Conservation (phyloP, 2,797 vertebrate species). For the Bufotes viridis region DNA sequence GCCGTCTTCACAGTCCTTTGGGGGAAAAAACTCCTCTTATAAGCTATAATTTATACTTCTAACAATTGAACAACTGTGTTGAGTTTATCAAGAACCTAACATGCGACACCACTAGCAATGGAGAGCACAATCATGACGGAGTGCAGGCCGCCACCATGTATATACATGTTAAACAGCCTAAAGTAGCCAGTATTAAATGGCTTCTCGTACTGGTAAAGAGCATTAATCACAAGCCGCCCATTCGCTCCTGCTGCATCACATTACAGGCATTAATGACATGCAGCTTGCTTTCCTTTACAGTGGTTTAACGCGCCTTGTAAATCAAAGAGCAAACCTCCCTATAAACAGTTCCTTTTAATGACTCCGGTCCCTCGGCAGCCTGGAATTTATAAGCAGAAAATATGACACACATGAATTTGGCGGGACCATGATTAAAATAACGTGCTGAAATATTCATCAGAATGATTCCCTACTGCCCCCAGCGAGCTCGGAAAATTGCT, state of each 20-base stretch:
- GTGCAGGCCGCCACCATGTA: neutral
- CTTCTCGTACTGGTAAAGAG: conserved; percentile 72
- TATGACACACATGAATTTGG: conserved; percentile 83
- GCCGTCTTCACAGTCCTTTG: neutral
- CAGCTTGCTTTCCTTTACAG: conserved; percentile 88
- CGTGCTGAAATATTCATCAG: conserved; percentile 99
- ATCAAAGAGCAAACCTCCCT: conserved; percentile 87
- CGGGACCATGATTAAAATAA: conserved; percentile 98
- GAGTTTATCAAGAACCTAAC: neutral
- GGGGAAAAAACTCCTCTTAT: neutral
- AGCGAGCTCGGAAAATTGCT: conserved; percentile 94
- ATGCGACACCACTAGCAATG: neutral
- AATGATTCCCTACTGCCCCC: conserved; percentile 91
- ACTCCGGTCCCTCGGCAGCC: conserved; percentile 82
- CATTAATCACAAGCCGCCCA: conserved; percentile 87
- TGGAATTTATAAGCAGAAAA: conserved; percentile 91
- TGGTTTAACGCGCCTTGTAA: conserved; percentile 97
- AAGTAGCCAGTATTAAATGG: conserved; percentile 68
- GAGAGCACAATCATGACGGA: neutral
- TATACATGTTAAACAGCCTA: conserved; percentile 30
- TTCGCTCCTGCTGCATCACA: conserved; percentile 94
- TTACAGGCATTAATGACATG: conserved; percentile 91
- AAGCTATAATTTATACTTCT: neutral
- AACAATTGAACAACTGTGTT: neutral
- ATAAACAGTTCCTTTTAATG: conserved; percentile 94